Percentiles rank a stretch among this genome's conserved stretches.
phyloP scores from a whole-genome alignment of 2,888 invertebrate genomes.

The Agonum fuliginosum region DNA sequence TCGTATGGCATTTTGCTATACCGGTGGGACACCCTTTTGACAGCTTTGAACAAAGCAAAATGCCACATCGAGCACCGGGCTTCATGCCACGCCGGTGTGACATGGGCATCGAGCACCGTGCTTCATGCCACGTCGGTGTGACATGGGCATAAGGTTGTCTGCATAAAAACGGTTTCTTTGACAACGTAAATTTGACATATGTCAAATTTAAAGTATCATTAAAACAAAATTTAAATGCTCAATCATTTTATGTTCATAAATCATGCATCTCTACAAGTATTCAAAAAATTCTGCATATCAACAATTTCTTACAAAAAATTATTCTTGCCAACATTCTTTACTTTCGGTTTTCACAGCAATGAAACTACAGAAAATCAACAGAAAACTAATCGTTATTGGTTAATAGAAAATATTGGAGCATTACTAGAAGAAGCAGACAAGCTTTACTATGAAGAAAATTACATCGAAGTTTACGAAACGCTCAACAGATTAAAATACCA shows the following conservation, averaged over 20 bases:
- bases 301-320: not conserved
- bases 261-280: not conserved
- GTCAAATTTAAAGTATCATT: not conserved
- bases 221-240: slow-evolving; percentile 29
- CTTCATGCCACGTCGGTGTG: no score
- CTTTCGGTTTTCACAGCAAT: not conserved
- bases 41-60: no score
- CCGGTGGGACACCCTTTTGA: no score
- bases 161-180: not conserved
- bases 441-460: slow-evolving; percentile 79
- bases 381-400: slow-evolving; percentile 23
- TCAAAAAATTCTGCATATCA: not conserved
- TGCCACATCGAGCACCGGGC: no score
- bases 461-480: slow-evolving; percentile 79
- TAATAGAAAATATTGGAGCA: slow-evolving; percentile 68
- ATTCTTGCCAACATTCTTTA: not conserved
- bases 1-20: no score
- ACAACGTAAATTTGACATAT: not conserved
- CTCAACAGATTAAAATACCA: slow-evolving; percentile 74
- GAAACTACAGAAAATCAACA: not conserved
- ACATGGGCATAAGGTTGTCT: no score
- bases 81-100: no score
- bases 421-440: slow-evolving; percentile 79
- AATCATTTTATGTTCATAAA: not conserved
- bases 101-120: no score